phyloP scores from a whole-genome alignment of 2,797 vertebrate species.

The Fratercula arctica region DNA sequence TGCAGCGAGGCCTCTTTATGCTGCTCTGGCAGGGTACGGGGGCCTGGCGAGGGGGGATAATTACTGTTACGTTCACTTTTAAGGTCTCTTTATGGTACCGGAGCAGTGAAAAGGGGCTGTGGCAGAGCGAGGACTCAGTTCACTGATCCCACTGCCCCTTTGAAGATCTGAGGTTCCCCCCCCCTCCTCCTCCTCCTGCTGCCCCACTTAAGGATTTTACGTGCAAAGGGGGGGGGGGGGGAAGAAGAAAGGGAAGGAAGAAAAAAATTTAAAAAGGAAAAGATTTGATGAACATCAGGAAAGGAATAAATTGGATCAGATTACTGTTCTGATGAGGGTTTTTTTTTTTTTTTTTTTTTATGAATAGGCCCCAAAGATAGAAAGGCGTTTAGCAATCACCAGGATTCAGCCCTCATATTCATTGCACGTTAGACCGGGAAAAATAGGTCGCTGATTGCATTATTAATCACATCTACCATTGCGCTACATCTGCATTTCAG shows the following conservation, averaged over 20 bases:
- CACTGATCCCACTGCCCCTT: not conserved
- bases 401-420: conserved; percentile 64
- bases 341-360: not conserved
- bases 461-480: conserved; percentile 57
- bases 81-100: not conserved
- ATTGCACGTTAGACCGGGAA: conserved; percentile 46
- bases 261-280: conserved; percentile 48
- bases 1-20: not conserved
- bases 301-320: conserved; percentile 66
- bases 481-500: conserved; percentile 54
- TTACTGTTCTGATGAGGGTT: conserved; percentile 60
- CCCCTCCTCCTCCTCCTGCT: conserved; percentile 11
- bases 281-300: conserved; percentile 69
- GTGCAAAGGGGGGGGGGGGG: not conserved
- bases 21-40: not conserved
- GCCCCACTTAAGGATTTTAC: conserved; percentile 53
- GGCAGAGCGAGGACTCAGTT: not conserved
- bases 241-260: conserved; percentile 19
- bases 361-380: conserved; percentile 71
- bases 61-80: not conserved
- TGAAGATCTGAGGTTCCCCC: conserved; percentile 24
- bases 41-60: not conserved
- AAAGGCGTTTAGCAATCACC: conserved; percentile 63
- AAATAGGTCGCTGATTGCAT: conserved; percentile 71
- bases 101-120: not conserved